A percentile compares a stretch with the other conserved stretches of the same genome.
These are phyloP conservation scores for Thermophis baileyi DNA, from an alignment of 2,113 vertebrate genomes.

Conservation along the genomic window DNA sequence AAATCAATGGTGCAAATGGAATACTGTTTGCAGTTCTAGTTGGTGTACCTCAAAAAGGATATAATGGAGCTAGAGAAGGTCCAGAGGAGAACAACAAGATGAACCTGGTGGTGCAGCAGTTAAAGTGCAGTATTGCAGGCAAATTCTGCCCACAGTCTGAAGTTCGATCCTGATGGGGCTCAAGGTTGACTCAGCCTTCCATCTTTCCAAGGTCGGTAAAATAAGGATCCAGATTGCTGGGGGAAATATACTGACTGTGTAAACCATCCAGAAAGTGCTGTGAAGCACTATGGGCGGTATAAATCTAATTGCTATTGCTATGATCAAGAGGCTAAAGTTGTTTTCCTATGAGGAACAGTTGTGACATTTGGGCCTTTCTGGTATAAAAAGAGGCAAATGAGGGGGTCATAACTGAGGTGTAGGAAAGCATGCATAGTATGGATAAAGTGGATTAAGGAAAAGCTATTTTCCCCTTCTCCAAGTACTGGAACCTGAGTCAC, in stretches of 20 bases:
- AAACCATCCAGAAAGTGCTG: not conserved
- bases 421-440: not conserved
- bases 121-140: not conserved
- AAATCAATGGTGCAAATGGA: not conserved
- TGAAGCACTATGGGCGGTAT: not conserved
- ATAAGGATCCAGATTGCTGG: too few relatives aligned
- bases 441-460: not conserved
- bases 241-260: not conserved
- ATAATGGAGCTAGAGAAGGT: not conserved
- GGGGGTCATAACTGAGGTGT: not conserved
- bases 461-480: not conserved
- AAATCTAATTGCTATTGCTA: not conserved
- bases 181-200: not conserved
- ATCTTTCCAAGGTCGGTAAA: too few relatives aligned
- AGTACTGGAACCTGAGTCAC: not conserved
- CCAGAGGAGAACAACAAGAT: not conserved
- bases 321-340: not conserved
- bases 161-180: not conserved
- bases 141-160: not conserved
- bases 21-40: not conserved
- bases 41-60: not conserved
- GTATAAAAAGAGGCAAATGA: not conserved
- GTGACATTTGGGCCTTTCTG: not conserved
- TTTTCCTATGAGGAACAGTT: not conserved
- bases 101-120: too few relatives aligned